Base-by-base conservation (phyloP, 2,113 vertebrate species). In the Channa argus region DNA sequence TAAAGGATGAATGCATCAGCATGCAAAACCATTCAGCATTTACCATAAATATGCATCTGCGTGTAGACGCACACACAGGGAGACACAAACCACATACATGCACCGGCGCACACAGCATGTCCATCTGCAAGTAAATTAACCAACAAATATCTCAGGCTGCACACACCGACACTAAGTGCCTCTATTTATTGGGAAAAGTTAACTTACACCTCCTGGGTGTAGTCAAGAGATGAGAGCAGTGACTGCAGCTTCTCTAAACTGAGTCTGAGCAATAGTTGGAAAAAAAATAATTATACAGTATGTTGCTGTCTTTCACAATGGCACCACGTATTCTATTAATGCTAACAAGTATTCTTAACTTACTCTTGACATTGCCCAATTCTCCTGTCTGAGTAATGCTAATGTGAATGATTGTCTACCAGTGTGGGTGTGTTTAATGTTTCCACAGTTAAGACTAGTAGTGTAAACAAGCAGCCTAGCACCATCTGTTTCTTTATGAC, bases 401-500 rank as follows among this genome's bases (percentile, higher is more conserved):
- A 75, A 75, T 85, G 80, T 63, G 71, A 84, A 74, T 49, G 53
- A 75, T 71, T 77, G 74, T n/a, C 36, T 59, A 79, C 62, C 61
- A 75, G 66, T 56, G 54, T 75, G 74, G 73, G 77, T 54, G 82
- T 74, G 44, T 89, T 88, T 83, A 86, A 84, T 64, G 65, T 51
- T 33, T 15, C 65, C 11, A 66, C 78, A 75, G 81, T 88, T 79
- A 82, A 69, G 74, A 76, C 56, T 46, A 58, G 79, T 75, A 74
- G 63, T 54, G 81, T 85, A 87, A 88, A 87, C 88, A 88, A 59
- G 15, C 34, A 33, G 71, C 55, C 69, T n/a, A 33, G 44, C 75
- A 56, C 83, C 86, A 87, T 88, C 83, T 90, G 86, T 77, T 84
- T 84, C 62, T 87, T 88, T 82, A 86, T 51, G 68, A 77, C 73